Evolutionary conservation across 2,797 vertebrate genomes (phyloP), one percentile per base, ranked within the genome.

Genomic region (Peromyscus eremicus): DNA sequence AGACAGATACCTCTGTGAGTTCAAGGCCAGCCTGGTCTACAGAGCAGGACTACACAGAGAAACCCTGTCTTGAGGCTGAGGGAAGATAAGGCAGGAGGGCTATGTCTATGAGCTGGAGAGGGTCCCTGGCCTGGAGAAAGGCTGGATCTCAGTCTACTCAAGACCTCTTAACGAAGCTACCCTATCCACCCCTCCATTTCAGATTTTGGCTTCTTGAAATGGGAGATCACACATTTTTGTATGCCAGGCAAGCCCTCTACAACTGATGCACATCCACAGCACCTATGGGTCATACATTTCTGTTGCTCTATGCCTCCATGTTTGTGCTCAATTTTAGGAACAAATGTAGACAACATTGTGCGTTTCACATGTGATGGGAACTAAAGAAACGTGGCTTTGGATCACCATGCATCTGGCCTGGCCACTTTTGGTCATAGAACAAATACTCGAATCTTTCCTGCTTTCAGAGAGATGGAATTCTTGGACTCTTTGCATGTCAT

Each of bases 301-400:
- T 32, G 60, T 46, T 84, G 40, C 5, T 34, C 5, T 46, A 21
- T 12, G 27, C 66, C 57, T 4, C 46, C 5, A 2, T 0, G 2
- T 23, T 21, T n/a, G 64, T 37, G 75, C 27, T 19, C 0, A 6
- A 17, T 23, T 14, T n/a, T 19, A 40, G n/a, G 49, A 21, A 27
- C 2, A 0, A 2, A 25, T 1, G 17, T 43, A 13, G 57, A 1
- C 17, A 91, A 13, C 12, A 6, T 25, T 6, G 29, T 10, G 49
- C 9, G 9, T 43, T 64, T 81, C 82, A 21, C 46, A 1, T 19
- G 14, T 37, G 46, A 13, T 17, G 14, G 84, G 25, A 17, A 37
- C 7, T 3, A 55, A 40, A 16, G 29, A 62, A 34, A 32, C 0
- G 0, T 11, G 37, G 9, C 37, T 43, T 37, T 3, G 27, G 27